Base-by-base conservation (phyloP, 1,140 invertebrate genomes). In the Calliphora vicina region DNA sequence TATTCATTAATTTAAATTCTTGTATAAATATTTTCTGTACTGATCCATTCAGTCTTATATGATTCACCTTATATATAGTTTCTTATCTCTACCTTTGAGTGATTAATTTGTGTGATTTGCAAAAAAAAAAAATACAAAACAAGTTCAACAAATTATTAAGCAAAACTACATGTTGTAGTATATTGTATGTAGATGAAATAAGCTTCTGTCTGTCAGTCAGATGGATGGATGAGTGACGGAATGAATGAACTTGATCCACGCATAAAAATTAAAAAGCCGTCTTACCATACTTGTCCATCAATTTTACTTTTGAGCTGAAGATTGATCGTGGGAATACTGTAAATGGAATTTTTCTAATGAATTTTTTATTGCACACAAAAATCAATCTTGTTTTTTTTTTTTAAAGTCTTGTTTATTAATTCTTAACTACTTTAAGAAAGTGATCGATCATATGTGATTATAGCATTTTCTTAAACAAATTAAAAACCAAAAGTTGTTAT, bases 291-390 rank as follows among this genome's bases (percentile, higher is more conserved):
- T 23, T 78, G 74, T 78, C 74, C 74, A 78, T 78, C 74, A 78
- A 45, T n/a, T 78, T 13, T 25, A 25, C 10, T 27, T 78, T n/a
- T 78, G 23, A 78, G 29, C 23, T 13, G 9, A 43, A 78, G 74
- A 78, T 78, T 43, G 74, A 78, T 78, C 74, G 74, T 78, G 74
- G n/a, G 74, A 78, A 78, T 8, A 23, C 42, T 67, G 61, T 20
- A 43, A 43, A 23, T 1, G 74, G 23, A 78, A 78, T 78, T 78
- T 20, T 78, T 78, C 35, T 23, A 20, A 67, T 67, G 20, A 20
- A 25, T 25, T n/a, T 15, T 67, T 23, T 20, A 25, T 9, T 67
- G 61, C 20, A 5, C n/a, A 6, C 61, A 78, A 74, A 35, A 20
- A 78, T 78, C 74, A 78, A 78, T 78, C 74, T 20, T 78, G 74